These are phyloP conservation scores for Brachyopa scutellaris DNA, from an alignment of 2,888 invertebrate genomes.

Conservation along the genomic window DNA sequence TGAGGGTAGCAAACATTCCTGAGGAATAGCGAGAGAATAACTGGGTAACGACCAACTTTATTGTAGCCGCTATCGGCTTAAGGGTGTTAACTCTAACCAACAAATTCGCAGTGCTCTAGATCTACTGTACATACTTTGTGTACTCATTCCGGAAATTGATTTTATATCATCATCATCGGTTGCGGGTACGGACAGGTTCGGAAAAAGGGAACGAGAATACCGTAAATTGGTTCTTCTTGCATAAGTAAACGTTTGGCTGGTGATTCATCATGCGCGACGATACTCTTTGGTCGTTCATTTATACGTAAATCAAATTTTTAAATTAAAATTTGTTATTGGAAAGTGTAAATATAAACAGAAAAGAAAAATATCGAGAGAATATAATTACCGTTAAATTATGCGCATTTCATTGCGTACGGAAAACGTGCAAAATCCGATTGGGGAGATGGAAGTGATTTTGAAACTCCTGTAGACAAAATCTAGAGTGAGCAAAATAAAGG, in stretches of 20 bases:
- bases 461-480: too few species aligned
- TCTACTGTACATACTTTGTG: constrained; percentile 35
- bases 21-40: constrained; percentile 12
- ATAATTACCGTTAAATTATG: too few species aligned
- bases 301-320: constrained; percentile 45
- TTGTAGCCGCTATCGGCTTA: constrained; percentile 11
- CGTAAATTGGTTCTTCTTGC: constrained; percentile 47
- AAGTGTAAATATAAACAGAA: too few species aligned
- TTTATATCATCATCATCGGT: constrained; percentile 52
- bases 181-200: neutral
- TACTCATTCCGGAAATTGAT: constrained; percentile 65
- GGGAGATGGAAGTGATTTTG: too few species aligned
- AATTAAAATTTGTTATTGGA: too few species aligned
- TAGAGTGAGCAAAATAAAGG: too few species aligned
- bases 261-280: constrained; percentile 32
- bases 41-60: constrained; percentile 12
- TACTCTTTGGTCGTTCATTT: constrained; percentile 44
- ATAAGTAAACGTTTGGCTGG: constrained; percentile 36
- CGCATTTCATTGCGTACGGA: too few species aligned
- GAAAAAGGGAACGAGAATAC: neutral
- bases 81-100: too few species aligned
- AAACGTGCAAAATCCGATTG: too few species aligned
- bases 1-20: too few species aligned
- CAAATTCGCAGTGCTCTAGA: constrained; percentile 39
- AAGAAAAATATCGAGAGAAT: too few species aligned